Percentiles rank a stretch among this genome's conserved stretches.
phyloP scores from a whole-genome alignment of 2,888 invertebrate genomes.

The Fragum fragum region DNA sequence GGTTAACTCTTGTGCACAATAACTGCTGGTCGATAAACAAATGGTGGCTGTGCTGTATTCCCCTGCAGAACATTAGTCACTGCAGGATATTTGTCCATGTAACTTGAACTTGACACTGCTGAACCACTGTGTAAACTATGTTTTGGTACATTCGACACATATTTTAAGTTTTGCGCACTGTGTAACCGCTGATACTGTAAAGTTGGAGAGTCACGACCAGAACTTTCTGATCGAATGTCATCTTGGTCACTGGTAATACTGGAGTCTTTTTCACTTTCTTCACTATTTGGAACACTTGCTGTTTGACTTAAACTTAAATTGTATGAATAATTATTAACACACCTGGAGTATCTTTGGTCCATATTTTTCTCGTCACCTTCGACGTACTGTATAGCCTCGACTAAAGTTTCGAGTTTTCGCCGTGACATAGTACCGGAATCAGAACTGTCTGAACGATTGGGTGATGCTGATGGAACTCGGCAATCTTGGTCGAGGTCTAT shows the following conservation, averaged over 20 bases:
- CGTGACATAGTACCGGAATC: conserved; percentile 90
- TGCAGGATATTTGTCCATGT: conserved; percentile 79
- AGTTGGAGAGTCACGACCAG: conserved; percentile 74
- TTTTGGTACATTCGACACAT: conserved; percentile 34
- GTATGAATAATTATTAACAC: neutral
- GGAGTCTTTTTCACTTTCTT: conserved; percentile 78
- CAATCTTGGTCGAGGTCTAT: conserved; percentile 35
- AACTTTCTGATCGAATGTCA: conserved; percentile 75
- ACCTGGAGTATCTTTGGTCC: conserved; percentile 35
- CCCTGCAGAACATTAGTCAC: conserved; percentile 78
- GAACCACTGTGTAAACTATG: conserved; percentile 28
- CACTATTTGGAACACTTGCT: conserved; percentile 59
- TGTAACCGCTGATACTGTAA: conserved; percentile 55
- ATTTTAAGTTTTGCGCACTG: conserved; percentile 50
- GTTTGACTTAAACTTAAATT: neutral
- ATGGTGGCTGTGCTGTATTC: conserved; percentile 73
- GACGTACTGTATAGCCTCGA: conserved; percentile 98
- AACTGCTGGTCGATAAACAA: conserved; percentile 80
- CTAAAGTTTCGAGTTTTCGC: conserved; percentile 98
- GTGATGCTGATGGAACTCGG: conserved; percentile 47
- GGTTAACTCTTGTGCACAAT: conserved; percentile 82
- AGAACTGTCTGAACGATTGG: conserved; percentile 47
- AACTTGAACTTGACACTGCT: conserved; percentile 45
- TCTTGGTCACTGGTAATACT: conserved; percentile 77
- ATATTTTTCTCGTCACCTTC: conserved; percentile 92